Base-by-base conservation (phyloP, 2,888 invertebrate genomes). In the Antheraea assamensis region DNA sequence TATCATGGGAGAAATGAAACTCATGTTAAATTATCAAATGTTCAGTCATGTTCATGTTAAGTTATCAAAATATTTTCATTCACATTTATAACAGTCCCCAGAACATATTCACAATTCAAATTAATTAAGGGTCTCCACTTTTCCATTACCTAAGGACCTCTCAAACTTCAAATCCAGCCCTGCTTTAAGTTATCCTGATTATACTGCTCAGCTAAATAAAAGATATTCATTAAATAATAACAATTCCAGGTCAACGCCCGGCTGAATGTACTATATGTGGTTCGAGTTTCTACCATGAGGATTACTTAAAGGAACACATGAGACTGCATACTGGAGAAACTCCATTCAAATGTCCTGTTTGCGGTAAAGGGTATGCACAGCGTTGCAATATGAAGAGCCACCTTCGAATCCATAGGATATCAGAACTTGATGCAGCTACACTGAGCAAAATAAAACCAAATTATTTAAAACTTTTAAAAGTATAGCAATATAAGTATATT, bases 381-480 rank as follows among this genome's bases (percentile, higher is more conserved):
- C 82, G 90, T 10, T 87, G 94, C 61, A 95, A 95, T 76, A 94
- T 95, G 94, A 94, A 92, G 77, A 95, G 95, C 73, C 95, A 95
- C 72, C 83, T 93, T 47, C 85, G 91, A 58, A 91, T 88, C 76
- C 95, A 95, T 75, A 88, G 87, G 77, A 80, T 90, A 78, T 91
- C 92, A 1, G 93, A 95, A 76, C 80, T 94, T 42, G 90, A 91
- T 76, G 83, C 89, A 3, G 79, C 76, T n/a, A 87, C 85, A 0
- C 79, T 91, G 42, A 92, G 89, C 73, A 91, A 88, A 79, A 80
- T 95, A n/a, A 91, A 81, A 78, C 95, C 94, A 3, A 92, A 87
- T 79, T 92, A 91, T 82, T 80, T 94, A 31, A 94, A 88, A 80
- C 82, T 90, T 61, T 83, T 95, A 61, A 94, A 94, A 81, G 84